phyloP scores from a whole-genome alignment of 2,797 vertebrate species.

The Syngnathus acus region DNA sequence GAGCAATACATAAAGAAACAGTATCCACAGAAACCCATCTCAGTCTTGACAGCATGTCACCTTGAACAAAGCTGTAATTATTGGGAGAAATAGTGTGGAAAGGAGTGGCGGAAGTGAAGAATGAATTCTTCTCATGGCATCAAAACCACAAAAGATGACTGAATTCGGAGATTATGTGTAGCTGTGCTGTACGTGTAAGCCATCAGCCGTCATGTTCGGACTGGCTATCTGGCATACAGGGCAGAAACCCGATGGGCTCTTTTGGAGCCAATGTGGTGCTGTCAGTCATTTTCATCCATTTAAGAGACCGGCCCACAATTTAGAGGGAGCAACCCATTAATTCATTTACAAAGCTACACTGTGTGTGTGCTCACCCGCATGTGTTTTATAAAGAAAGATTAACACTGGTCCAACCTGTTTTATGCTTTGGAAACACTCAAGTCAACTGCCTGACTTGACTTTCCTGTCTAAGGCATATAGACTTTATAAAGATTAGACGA shows the following conservation, averaged over 20 bases:
- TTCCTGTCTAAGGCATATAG: constrained; percentile 37
- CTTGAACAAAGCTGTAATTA: constrained; percentile 35
- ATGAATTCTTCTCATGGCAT: neutral
- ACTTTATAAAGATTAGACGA: constrained; percentile 9
- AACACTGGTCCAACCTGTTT: constrained; percentile 30
- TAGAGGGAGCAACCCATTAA: no score
- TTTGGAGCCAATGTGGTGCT: no score
- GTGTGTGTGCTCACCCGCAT: neutral
- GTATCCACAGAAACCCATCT: constrained; percentile 13
- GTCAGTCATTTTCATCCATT: no score
- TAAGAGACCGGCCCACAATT: no score
- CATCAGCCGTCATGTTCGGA: no score
- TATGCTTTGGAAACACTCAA: neutral
- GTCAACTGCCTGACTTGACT: constrained; percentile 28
- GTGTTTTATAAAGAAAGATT: constrained; percentile 5
- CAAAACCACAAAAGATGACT: neutral
- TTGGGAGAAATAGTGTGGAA: constrained; percentile 9
- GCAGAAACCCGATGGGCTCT: no score
- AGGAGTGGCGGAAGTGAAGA: neutral
- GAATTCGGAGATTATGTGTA: neutral
- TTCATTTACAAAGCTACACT: neutral
- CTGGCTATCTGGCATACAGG: no score
- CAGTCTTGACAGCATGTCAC: constrained; percentile 29
- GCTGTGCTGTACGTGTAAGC: no score
- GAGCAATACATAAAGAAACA: neutral